Evolutionary conservation across 2,888 invertebrate genomes (phyloP), one percentile per base, ranked within the genome.

Genomic region (Myathropa florea): DNA sequence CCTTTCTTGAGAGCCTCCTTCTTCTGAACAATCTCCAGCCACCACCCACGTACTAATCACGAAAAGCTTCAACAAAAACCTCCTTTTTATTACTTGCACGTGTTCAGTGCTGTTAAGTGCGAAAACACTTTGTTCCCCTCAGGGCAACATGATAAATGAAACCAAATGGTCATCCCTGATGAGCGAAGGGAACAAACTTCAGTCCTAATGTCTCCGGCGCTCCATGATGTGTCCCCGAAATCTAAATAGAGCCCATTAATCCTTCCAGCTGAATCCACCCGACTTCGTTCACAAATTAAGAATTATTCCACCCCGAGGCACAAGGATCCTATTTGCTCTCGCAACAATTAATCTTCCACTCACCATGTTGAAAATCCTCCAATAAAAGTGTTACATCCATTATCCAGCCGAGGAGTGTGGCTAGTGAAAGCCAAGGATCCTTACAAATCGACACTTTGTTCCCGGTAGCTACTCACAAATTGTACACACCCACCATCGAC

Each of bases 311-410:
- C 57, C 24, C 12, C 23, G 10, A 12, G 14, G 24, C 23, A 12
- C 53, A 53, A n/a, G n/a, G n/a, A n/a, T n/a, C 18, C n/a, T 6
- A 60, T 12, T 10, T n/a, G 2, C 28, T 6, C 57, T 28, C 12
- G 28, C 4, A n/a, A 30, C 28, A 28, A 28, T 26, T 2, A 12
- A 14, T 57, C 36, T n/a, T 68, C n/a, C n/a, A n/a, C 12, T 88
- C 55, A 88, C 87, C 83, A 73, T 67, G 76, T 14, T 84, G 83
- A 73, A 88, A 80, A 63, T 88, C 87, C 59, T 88, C 87, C 77
- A 88, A 59, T 46, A 68, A 72, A 53, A 88, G 57, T 61, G 80
- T 55, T 64, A 80, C 87, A 88, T 88, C 87, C 87, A 88, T 87
- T 68, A 39, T 65, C 46, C 46, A 2, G 46, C 6, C 46, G 46